Conservation (phyloP, 1,140 invertebrate species). For the Drosophila bifasciata region DNA sequence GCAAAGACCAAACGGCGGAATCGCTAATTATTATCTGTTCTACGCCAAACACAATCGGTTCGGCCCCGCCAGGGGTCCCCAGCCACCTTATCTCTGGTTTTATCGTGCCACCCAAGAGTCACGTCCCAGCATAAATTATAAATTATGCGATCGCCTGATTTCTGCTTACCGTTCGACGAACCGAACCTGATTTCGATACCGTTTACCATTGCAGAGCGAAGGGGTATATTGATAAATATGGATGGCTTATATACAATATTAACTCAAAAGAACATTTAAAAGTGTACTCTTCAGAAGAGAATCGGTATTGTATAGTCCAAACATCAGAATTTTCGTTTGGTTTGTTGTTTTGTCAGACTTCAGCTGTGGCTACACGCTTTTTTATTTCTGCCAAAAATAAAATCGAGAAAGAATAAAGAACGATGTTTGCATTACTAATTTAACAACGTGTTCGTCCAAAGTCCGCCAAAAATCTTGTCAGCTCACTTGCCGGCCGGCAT, state of each 20-base stretch:
- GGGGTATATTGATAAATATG: conserved; percentile 8
- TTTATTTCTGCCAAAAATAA: conserved; percentile 23
- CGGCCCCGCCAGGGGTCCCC: conserved; percentile 35
- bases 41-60: conserved; percentile 42
- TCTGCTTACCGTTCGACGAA: conserved; percentile 16
- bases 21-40: conserved; percentile 23
- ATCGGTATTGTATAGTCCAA: conserved; percentile 4
- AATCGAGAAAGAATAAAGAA: conserved; percentile 50
- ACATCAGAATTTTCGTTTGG: too few species aligned
- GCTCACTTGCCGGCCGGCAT: conserved; percentile 54
- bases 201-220: neutral
- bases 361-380: conserved; percentile 30
- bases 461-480: conserved; percentile 39
- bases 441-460: conserved; percentile 46
- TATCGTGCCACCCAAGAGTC: conserved; percentile 14
- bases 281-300: neutral
- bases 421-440: conserved; percentile 52
- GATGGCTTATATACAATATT: too few species aligned
- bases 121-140: conserved; percentile 42
- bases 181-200: conserved; percentile 30
- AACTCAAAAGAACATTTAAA: too few species aligned
- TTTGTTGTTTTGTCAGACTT: conserved; percentile 21
- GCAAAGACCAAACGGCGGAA: conserved; percentile 24
- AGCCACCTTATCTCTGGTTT: conserved; percentile 17
- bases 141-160: conserved; percentile 48